Evolutionary conservation across 2,797 vertebrate species (phyloP).

Genomic region (Phrynocephalus vlangalii): DNA sequence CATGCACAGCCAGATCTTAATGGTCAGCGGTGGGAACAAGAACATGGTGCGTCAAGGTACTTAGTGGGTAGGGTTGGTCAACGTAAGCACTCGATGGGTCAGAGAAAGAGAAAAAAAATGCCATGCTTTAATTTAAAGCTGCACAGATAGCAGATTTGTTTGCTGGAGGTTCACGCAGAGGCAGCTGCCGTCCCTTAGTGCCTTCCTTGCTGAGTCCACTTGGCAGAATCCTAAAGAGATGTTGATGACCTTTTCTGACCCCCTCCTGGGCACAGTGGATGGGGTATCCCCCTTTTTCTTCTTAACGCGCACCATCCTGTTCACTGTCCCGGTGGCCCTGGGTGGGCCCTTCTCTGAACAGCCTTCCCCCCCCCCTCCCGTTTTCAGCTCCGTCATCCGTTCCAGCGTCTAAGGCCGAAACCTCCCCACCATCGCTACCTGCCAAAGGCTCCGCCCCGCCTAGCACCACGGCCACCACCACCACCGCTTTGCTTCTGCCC

Average conservation of each 20-base stretch:
- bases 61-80: background rate
- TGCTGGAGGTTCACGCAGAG: background rate
- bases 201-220: background rate
- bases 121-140: background rate
- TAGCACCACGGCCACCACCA: constrained; percentile 76
- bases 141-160: too few relatives aligned
- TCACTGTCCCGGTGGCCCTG: background rate
- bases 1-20: background rate
- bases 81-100: too few relatives aligned
- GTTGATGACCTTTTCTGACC: background rate
- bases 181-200: too few relatives aligned
- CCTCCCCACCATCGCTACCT: constrained; percentile 83
- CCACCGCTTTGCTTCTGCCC: constrained; percentile 82
- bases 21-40: background rate
- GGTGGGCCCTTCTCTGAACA: constrained; percentile 30
- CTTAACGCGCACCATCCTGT: background rate
- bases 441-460: constrained; percentile 75
- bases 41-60: background rate
- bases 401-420: constrained; percentile 88
- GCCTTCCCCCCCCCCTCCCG: background rate
- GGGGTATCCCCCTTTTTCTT: background rate
- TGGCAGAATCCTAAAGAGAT: background rate
- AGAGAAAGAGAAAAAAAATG: background rate
- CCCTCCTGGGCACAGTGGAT: background rate
- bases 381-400: constrained; percentile 84